Percentiles rank a stretch among this genome's conserved stretches.
Evolutionary conservation across 2,113 vertebrate species (phyloP).

Genomic region (Anthoscopus minutus): DNA sequence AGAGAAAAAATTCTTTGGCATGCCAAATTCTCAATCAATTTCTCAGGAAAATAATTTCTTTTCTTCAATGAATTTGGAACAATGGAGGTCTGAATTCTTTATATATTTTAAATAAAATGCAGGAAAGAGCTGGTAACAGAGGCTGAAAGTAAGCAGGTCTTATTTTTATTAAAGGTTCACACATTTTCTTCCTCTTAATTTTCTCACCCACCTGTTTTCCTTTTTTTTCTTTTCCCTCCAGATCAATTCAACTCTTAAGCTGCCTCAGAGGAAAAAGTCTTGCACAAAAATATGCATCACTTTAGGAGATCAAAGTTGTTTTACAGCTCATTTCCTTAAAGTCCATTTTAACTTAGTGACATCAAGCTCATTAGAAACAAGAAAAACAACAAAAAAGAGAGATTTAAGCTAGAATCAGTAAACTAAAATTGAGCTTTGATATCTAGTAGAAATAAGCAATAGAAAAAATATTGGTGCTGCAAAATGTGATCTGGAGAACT

Average conservation of each 20-base stretch:
- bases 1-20: background rate
- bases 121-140: background rate
- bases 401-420: background rate
- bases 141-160: background rate
- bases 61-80: background rate
- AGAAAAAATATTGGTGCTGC: background rate
- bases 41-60: background rate
- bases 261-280: constrained; percentile 13
- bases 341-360: background rate
- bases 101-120: background rate
- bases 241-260: constrained; percentile 26
- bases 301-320: constrained; percentile 51
- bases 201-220: constrained; percentile 31
- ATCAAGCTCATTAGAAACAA: constrained; percentile 27
- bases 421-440: constrained; percentile 11
- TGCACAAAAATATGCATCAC: constrained; percentile 23
- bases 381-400: background rate
- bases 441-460: background rate
- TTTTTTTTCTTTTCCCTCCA: background rate
- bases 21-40: background rate
- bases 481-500: background rate
- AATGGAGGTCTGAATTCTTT: background rate
- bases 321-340: background rate
- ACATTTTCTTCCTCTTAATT: background rate
- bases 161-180: background rate